phyloP scores from a whole-genome alignment of 2,113 vertebrate genomes.

The Chunga burmeisteri region DNA sequence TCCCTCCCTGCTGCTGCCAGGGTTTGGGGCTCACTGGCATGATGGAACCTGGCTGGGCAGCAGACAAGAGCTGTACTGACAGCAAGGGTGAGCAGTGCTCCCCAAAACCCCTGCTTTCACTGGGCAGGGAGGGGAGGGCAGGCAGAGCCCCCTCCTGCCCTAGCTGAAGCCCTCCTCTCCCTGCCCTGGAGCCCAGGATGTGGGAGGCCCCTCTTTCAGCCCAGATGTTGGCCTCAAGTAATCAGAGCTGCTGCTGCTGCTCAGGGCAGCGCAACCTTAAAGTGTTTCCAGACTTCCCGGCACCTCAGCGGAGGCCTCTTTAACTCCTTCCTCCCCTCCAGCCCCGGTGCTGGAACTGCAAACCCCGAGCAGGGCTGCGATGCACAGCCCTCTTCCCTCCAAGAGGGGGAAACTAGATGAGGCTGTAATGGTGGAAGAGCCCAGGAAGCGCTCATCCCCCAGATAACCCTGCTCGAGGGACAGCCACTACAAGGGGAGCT shows the following conservation, averaged over 20 bases:
- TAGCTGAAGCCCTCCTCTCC: background rate
- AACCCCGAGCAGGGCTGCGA: background rate
- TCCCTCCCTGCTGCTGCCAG: background rate
- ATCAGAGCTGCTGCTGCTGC: constrained; percentile 24
- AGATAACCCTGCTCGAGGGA: background rate
- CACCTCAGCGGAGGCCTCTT: constrained; percentile 14
- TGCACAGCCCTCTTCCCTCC: background rate
- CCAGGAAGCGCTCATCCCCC: background rate
- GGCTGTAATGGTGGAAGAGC: background rate
- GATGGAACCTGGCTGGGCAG: background rate
- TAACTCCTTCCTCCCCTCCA: constrained; percentile 53
- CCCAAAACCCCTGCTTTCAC: background rate
- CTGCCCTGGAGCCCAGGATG: background rate
- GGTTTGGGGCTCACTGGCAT: background rate
- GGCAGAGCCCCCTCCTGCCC: background rate
- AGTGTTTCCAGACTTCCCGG: constrained; percentile 49
- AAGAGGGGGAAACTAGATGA: background rate
- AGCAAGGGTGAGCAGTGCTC: background rate
- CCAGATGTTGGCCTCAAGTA: constrained; percentile 30
- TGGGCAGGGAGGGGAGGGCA: background rate
- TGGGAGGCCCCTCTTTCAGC: background rate
- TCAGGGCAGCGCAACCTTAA: constrained; percentile 22
- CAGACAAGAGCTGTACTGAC: background rate
- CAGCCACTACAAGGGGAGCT: background rate
- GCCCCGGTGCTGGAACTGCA: background rate